phyloP scores from a whole-genome alignment of 2,888 invertebrate genomes.

The Melinopterus prodromus region DNA sequence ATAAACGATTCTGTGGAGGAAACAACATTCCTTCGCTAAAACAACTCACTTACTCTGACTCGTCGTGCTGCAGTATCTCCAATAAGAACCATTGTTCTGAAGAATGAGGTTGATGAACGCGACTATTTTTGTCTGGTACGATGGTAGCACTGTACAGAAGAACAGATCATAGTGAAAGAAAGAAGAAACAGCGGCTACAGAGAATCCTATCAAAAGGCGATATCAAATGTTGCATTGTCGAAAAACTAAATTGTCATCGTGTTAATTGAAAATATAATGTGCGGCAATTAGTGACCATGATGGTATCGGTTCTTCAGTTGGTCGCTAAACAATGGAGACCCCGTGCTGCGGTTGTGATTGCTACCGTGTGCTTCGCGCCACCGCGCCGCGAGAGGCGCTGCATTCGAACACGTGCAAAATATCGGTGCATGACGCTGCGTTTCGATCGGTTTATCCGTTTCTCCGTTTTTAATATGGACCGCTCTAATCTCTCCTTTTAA shows the following conservation, averaged over 20 bases:
- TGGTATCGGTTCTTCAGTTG: conserved; percentile 52
- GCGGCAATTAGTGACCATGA: conserved; percentile 65
- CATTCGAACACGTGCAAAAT: conserved; percentile 42
- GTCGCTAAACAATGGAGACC: conserved; percentile 53
- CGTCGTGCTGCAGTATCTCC: too few relatives aligned
- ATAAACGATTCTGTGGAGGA: too few relatives aligned
- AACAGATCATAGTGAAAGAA: conserved; percentile 39
- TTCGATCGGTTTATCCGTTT: conserved; percentile 26
- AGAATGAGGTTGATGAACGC: conserved; percentile 26
- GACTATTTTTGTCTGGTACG: conserved; percentile 21
- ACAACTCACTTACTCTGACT: too few relatives aligned
- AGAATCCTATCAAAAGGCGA: conserved; percentile 41
- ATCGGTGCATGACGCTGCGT: conserved; percentile 32
- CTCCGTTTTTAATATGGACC: conserved; percentile 9
- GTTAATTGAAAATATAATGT: conserved; percentile 74
- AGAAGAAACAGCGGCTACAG: conserved; percentile 32
- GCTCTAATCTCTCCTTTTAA: conserved; percentile 34
- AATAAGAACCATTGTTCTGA: conserved; percentile 13
- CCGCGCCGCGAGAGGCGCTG: conserved; percentile 44
- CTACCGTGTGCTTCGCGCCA: conserved; percentile 54
- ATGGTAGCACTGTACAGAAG: conserved; percentile 19
- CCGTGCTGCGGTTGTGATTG: conserved; percentile 56
- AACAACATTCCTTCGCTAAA: too few relatives aligned
- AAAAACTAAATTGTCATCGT: conserved; percentile 72
- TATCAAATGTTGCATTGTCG: conserved; percentile 39